A percentile compares a stretch with the other conserved stretches of the same genome.
These are phyloP conservation scores for Oreochromis tanganicae DNA, from an alignment of 2,113 vertebrate genomes.

Conservation along the genomic window DNA sequence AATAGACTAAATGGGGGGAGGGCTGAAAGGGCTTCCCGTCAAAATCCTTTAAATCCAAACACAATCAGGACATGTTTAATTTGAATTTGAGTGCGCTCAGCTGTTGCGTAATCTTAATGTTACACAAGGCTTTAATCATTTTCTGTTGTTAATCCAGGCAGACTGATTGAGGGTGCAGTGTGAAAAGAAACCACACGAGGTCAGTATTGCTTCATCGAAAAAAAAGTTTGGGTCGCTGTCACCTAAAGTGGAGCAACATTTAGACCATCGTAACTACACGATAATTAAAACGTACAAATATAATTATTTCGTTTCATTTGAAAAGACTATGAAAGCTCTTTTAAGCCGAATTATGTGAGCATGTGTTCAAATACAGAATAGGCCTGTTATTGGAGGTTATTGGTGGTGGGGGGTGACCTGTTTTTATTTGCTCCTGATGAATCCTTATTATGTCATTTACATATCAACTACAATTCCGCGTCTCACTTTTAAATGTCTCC, in stretches of 20 bases:
- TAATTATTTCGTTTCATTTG: not conserved
- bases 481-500: not conserved
- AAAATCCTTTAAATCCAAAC: not conserved
- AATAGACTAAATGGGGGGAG: not conserved
- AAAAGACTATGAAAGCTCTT: not conserved
- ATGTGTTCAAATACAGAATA: not conserved
- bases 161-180: not conserved
- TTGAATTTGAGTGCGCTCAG: not conserved
- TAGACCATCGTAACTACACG: not conserved
- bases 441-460: not conserved
- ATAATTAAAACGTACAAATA: not conserved
- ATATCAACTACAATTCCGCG: rapidly evolving
- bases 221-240: not conserved
- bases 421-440: not conserved
- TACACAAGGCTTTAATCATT: not conserved
- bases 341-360: not conserved
- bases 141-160: not conserved
- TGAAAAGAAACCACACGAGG: not conserved
- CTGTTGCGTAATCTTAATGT: not conserved
- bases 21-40: not conserved
- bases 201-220: conserved; percentile 10
- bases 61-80: not conserved
- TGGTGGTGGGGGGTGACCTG: not conserved
- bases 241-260: not conserved
- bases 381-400: not conserved